Conservation (phyloP, 1,140 invertebrate species). For the Drosophila truncata region DNA sequence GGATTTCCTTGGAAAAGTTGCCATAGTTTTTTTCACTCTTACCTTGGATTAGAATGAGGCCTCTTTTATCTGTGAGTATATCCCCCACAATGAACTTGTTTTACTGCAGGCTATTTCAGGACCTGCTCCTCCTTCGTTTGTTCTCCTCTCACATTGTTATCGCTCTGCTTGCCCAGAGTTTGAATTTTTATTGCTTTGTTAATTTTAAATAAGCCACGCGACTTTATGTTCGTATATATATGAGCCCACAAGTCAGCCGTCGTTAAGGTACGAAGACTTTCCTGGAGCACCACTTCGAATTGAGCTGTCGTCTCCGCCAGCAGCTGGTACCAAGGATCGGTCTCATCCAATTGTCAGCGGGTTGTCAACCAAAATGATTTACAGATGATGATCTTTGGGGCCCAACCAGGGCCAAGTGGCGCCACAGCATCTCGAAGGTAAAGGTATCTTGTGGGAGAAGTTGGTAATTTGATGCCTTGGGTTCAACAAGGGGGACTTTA, state of each 20-base stretch:
- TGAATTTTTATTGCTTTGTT: slow-evolving; percentile 81
- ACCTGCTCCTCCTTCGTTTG: slow-evolving; percentile 7
- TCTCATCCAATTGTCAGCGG: slow-evolving; percentile 74
- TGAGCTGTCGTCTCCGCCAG: slow-evolving; percentile 55
- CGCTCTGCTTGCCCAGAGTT: slow-evolving; percentile 47
- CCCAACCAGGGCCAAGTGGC: slow-evolving; percentile 43
- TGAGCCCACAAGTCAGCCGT: slow-evolving; percentile 16
- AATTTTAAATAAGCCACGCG: slow-evolving; percentile 80
- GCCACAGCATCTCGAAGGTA: slow-evolving; percentile 33
- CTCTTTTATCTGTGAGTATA: background rate
- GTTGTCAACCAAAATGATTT: slow-evolving; percentile 81
- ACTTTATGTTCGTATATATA: slow-evolving; percentile 58
- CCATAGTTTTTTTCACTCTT: slow-evolving; percentile 11
- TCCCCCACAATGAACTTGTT: slow-evolving; percentile 42
- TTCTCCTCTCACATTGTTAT: slow-evolving; percentile 51
- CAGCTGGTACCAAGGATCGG: slow-evolving; percentile 1
- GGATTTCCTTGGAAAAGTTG: slow-evolving; percentile 56
- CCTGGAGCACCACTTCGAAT: slow-evolving; percentile 52
- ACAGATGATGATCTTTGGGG: slow-evolving; percentile 45
- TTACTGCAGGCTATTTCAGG: slow-evolving; percentile 41
- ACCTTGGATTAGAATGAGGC: slow-evolving; percentile 25
- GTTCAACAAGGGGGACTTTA: background rate
- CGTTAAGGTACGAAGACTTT: slow-evolving; percentile 32
- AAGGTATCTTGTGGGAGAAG: slow-evolving; percentile 12
- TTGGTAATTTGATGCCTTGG: background rate